A percentile compares a stretch with the other conserved stretches of the same genome.
These are phyloP conservation scores for Microtus oregoni DNA, from an alignment of 2,113 vertebrate genomes.

Conservation along the genomic window DNA sequence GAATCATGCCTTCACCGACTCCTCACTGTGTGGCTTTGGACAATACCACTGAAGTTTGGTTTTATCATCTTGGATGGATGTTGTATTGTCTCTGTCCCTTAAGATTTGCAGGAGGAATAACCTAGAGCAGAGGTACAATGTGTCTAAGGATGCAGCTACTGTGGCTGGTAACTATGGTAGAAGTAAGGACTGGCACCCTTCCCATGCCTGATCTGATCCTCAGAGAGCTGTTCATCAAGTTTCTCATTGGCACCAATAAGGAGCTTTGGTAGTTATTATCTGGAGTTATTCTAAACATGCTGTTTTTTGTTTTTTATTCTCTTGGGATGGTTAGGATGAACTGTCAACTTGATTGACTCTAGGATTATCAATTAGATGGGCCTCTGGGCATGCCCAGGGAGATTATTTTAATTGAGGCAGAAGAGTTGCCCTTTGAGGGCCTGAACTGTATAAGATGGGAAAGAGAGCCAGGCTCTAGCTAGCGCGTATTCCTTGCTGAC, in stretches of 20 bases:
- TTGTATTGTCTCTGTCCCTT: background rate
- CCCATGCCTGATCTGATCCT: background rate
- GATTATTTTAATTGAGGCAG: background rate
- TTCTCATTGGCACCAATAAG: background rate
- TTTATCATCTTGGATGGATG: constrained; percentile 46
- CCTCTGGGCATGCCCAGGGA: too few species aligned
- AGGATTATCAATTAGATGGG: too few species aligned
- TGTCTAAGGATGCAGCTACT: background rate
- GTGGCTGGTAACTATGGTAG: background rate
- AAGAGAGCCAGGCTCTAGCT: background rate
- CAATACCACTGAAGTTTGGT: background rate
- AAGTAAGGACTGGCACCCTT: constrained; percentile 10
- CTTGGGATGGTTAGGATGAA: background rate
- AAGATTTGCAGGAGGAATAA: constrained; percentile 46
- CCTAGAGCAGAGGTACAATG: background rate
- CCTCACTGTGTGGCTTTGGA: constrained; percentile 47
- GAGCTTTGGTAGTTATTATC: background rate
- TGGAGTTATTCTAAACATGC: background rate
- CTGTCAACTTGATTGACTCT: background rate
- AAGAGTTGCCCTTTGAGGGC: background rate
- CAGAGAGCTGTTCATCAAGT: background rate
- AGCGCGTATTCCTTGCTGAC: background rate
- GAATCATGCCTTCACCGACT: constrained; percentile 27
- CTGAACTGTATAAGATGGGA: background rate
- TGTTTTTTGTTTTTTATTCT: background rate